Conservation (phyloP, 2,888 invertebrate genomes). For the Caenorhabditis sp. region DNA sequence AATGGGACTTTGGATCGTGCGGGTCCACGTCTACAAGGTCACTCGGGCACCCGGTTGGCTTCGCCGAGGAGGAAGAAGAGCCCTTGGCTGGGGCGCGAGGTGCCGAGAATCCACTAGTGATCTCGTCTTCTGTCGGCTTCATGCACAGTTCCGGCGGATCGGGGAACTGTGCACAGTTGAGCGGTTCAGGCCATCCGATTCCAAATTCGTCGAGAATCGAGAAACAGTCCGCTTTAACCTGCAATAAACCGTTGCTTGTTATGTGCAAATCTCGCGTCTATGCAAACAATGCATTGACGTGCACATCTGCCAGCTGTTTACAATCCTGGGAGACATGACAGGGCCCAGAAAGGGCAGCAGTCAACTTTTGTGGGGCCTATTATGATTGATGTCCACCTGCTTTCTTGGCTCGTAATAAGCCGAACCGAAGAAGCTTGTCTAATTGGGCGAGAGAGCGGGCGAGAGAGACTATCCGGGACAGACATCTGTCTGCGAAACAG, state of each 20-base stretch:
- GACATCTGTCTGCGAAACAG: slow-evolving; percentile 45
- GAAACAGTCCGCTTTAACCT: slow-evolving; percentile 86
- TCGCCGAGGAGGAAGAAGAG: slow-evolving; percentile 32
- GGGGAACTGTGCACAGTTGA: slow-evolving; percentile 91
- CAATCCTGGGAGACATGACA: slow-evolving; percentile 38
- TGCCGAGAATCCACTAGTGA: slow-evolving; percentile 37
- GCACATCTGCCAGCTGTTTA: slow-evolving; percentile 50
- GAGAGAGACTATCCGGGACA: not conserved
- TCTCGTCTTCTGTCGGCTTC: slow-evolving; percentile 84
- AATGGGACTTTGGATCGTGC: slow-evolving; percentile 72
- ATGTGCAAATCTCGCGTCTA: slow-evolving; percentile 30
- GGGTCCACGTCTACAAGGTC: slow-evolving; percentile 80
- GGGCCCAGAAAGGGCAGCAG: too few relatives aligned
- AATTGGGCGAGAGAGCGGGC: slow-evolving; percentile 27
- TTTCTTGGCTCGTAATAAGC: slow-evolving; percentile 41
- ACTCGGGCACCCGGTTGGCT: slow-evolving; percentile 71
- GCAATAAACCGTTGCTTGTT: slow-evolving; percentile 35
- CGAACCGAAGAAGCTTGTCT: slow-evolving; percentile 19
- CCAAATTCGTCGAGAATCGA: slow-evolving; percentile 87
- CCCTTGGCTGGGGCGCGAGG: slow-evolving; percentile 15
- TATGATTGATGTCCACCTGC: slow-evolving; percentile 62
- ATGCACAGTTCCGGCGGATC: slow-evolving; percentile 89
- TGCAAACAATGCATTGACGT: slow-evolving; percentile 46
- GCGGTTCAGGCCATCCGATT: slow-evolving; percentile 88
- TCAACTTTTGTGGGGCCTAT: slow-evolving; percentile 54